A percentile compares a stretch with the other conserved stretches of the same genome.
Evolutionary conservation across 2,113 vertebrate species (phyloP).

Genomic region (Hyaena hyaena): DNA sequence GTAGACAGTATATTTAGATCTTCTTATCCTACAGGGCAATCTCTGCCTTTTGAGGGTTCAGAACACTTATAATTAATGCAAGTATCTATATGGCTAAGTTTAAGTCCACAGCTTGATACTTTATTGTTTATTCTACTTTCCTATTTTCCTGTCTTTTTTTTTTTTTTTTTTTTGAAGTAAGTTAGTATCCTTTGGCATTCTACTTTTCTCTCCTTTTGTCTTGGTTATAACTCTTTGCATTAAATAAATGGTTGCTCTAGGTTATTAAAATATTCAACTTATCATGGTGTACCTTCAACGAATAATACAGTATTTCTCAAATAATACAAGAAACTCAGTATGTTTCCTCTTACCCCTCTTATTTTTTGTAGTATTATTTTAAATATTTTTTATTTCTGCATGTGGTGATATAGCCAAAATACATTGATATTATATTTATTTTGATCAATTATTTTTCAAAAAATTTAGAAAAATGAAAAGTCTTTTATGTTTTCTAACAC

Average conservation of each 20-base stretch:
- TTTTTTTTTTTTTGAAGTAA: background rate
- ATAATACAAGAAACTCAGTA: background rate
- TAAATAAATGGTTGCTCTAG: background rate
- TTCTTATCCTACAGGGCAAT: background rate
- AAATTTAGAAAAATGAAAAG: background rate
- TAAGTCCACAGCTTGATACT: background rate
- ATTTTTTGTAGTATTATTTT: background rate
- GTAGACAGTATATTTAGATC: background rate
- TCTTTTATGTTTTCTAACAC: background rate
- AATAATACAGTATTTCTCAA: background rate
- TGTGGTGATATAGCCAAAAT: background rate
- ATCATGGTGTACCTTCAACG: background rate
- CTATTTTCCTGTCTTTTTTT: background rate
- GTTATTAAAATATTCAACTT: conserved; percentile 5
- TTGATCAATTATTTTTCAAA: background rate
- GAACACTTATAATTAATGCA: background rate
- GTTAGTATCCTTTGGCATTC: background rate
- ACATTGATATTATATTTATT: background rate
- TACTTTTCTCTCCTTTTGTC: background rate
- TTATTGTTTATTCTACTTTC: background rate
- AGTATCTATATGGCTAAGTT: background rate
- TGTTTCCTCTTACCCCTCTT: background rate
- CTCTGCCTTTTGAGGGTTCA: background rate
- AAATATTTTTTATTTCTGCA: background rate
- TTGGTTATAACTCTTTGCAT: background rate